A percentile compares a stretch with the other conserved stretches of the same genome.
Conservation (phyloP, 2,797 vertebrate genomes). For the Orestias chungarensis region DNA sequence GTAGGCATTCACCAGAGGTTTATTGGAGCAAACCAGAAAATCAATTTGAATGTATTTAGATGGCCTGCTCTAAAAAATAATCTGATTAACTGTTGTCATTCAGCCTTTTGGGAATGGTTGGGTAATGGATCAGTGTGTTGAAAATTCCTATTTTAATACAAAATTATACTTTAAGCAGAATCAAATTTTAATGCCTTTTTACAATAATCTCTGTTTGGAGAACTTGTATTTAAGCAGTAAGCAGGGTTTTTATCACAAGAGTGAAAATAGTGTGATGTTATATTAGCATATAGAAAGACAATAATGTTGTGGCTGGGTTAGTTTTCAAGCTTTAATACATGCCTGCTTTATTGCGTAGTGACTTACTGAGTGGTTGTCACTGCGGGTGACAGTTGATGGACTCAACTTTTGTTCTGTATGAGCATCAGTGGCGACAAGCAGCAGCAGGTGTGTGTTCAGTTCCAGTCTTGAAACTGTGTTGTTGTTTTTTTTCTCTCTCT, state of each 20-base stretch:
- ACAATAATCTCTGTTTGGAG: not conserved
- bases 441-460: slow-evolving; percentile 22
- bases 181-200: not conserved
- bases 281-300: slow-evolving; percentile 10
- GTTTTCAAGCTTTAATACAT: slow-evolving; percentile 19
- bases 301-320: slow-evolving; percentile 6
- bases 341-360: slow-evolving; percentile 11
- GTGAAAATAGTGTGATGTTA: slow-evolving; percentile 14
- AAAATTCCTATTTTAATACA: not conserved
- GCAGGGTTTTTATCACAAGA: not conserved
- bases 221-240: not conserved
- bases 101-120: not conserved
- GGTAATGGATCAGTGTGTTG: fast-evolving
- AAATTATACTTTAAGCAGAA: not conserved
- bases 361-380: slow-evolving; percentile 36
- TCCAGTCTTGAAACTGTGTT: slow-evolving; percentile 5
- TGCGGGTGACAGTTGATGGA: slow-evolving; percentile 34
- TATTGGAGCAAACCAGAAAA: slow-evolving; percentile 1
- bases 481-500: not conserved
- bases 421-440: slow-evolving; percentile 2
- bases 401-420: slow-evolving; percentile 6
- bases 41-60: not conserved
- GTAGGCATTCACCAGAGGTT: slow-evolving; percentile 11
- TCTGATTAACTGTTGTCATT: slow-evolving; percentile 1
- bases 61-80: not conserved